These are phyloP conservation scores for Rhyzopertha dominica DNA, from an alignment of 1,140 invertebrate species.

Conservation along the genomic window DNA sequence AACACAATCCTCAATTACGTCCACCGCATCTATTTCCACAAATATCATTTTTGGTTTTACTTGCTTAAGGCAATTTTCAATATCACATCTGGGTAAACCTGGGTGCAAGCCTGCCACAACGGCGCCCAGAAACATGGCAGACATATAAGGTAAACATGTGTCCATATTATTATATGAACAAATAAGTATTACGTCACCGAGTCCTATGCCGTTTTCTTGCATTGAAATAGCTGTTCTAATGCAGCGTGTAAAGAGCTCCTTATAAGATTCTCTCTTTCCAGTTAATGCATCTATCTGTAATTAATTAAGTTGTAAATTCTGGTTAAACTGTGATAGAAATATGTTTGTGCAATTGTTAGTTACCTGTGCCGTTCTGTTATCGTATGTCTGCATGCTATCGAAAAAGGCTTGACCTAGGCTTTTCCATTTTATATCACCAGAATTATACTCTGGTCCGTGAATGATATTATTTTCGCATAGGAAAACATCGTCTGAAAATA, in stretches of 20 bases:
- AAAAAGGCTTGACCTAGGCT: too few species aligned
- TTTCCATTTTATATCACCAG: too few species aligned
- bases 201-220: slow-evolving; percentile 38
- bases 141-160: slow-evolving; percentile 46
- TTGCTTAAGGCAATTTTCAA: slow-evolving; percentile 7
- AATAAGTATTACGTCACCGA: slow-evolving; percentile 44
- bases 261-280: slow-evolving; percentile 42
- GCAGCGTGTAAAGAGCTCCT: slow-evolving; percentile 39
- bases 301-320: too few species aligned
- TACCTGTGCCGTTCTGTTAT: too few species aligned
- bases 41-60: slow-evolving; percentile 16
- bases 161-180: slow-evolving; percentile 48
- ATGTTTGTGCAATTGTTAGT: too few species aligned
- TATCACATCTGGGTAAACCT: slow-evolving; percentile 6
- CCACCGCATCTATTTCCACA: background rate
- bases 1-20: slow-evolving; percentile 7
- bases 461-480: too few species aligned
- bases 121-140: slow-evolving; percentile 45
- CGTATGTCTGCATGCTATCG: too few species aligned
- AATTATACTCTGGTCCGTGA: too few species aligned
- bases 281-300: slow-evolving; percentile 48
- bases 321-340: too few species aligned
- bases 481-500: too few species aligned
- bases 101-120: slow-evolving; percentile 5
- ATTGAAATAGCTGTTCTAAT: slow-evolving; percentile 46